These are phyloP conservation scores for Ptychadena robeensis DNA, from an alignment of 2,797 vertebrate species.

Conservation along the genomic window DNA sequence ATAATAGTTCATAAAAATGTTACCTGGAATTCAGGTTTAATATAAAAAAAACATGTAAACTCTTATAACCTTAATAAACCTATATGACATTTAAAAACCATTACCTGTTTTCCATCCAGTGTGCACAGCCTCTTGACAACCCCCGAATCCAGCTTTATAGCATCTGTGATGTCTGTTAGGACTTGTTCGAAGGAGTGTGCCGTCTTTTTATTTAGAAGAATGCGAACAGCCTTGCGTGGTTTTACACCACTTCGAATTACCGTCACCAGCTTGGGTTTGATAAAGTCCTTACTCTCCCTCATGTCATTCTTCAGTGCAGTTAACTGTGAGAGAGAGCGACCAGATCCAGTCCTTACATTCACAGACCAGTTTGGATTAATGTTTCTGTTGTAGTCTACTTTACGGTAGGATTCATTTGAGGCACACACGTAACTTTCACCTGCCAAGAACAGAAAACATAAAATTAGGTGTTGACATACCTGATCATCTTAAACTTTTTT, in stretches of 20 bases:
- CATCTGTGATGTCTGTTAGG: conserved; percentile 95
- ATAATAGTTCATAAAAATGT: too few relatives aligned
- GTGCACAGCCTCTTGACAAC: conserved; percentile 94
- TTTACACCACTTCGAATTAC: conserved; percentile 96
- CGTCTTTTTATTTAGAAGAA: conserved; percentile 98
- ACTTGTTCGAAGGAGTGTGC: conserved; percentile 98
- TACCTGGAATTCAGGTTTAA: too few relatives aligned
- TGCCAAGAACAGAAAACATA: conserved; percentile 65
- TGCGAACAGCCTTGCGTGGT: conserved; percentile 93
- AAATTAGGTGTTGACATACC: background rate
- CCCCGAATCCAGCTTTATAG: conserved; percentile 96
- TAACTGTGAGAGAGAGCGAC: conserved; percentile 83
- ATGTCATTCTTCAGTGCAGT: conserved; percentile 79
- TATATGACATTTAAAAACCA: background rate
- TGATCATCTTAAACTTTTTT: too few relatives aligned
- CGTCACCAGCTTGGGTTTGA: conserved; percentile 96
- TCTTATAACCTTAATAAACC: background rate
- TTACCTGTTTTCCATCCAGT: conserved; percentile 95
- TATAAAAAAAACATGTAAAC: background rate
- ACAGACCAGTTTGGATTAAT: conserved; percentile 97
- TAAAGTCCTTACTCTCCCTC: conserved; percentile 92
- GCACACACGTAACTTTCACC: conserved; percentile 98
- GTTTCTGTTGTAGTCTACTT: conserved; percentile 95
- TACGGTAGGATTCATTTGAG: conserved; percentile 91
- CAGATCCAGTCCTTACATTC: conserved; percentile 82